Evolutionary conservation across 2,113 vertebrate genomes (phyloP), one percentile per base, ranked within the genome.

Genomic region (Tauraco erythrolophus): DNA sequence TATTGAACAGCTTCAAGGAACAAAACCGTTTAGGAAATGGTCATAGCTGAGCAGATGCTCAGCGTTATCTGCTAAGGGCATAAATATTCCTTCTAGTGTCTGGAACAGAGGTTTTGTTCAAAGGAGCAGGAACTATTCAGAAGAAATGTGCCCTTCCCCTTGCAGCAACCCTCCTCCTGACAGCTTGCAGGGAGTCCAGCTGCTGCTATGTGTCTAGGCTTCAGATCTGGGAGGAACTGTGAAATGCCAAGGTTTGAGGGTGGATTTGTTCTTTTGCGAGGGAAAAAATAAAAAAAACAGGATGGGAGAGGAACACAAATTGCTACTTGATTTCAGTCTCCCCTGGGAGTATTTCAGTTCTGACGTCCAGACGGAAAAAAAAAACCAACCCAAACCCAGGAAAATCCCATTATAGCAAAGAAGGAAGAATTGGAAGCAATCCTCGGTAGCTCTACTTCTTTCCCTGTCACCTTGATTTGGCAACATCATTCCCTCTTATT

Each of bases 231-330:
- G 88, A 88, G 64, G 84, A 88, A 61, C 85, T 95, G 71, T 77
- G 83, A 85, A 92, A 93, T 90, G 54, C 82, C 92, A 95, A 24
- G 75, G 58, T 88, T 85, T 21, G 5, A 92, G 88, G 62, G 72
- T 94, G 88, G 70, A 37, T 74, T 94, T 92, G 33, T 96, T 93
- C 88, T 88, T 96, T 54, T 92, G 92, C 54, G 65, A 86, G 75
- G 64, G 85, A 96, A 92, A 94, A 94, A 93, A 80, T 50, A 80
- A 89, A 61, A 90, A 95, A 96, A 86, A 82, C 75, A 96, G 91
- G 80, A 91, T 89, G 93, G 71, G 76, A 91, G 68, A 92, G 76
- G 60, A 94, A 50, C 60, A 60, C 46, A 86, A 84, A 91, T 75
- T 86, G 22, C 82, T 92, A 9, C 94, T 94, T 91, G 94, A 95